Percentiles rank a stretch among this genome's conserved stretches.
Conservation (phyloP, 2,113 vertebrate species). For the Petrocephalus microphthalmus region DNA sequence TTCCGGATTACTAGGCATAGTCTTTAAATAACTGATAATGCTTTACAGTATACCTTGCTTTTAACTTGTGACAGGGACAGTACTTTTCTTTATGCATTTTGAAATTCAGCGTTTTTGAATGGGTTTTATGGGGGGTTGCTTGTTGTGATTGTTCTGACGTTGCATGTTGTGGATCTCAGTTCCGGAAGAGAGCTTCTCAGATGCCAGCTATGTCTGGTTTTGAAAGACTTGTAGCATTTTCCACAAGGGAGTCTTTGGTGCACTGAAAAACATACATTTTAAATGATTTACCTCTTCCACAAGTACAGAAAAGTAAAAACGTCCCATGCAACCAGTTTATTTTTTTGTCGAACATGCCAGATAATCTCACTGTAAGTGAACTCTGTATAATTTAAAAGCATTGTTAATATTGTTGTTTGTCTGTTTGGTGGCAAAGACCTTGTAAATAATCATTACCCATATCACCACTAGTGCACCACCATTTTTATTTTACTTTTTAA, state of each 20-base stretch:
- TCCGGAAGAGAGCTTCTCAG: neutral
- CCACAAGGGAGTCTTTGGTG: neutral
- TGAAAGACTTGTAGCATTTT: neutral
- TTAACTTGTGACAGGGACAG: conserved; percentile 13
- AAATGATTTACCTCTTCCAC: neutral
- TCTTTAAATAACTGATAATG: conserved; percentile 68
- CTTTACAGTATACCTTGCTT: conserved; percentile 62
- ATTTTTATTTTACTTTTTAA: neutral
- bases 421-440: neutral
- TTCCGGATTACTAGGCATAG: conserved; percentile 63
- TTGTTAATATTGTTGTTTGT: neutral
- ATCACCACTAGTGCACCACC: neutral
- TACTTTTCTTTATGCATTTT: neutral
- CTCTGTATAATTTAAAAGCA: neutral
- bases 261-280: neutral
- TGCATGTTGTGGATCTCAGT: neutral
- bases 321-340: neutral
- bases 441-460: neutral
- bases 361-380: neutral
- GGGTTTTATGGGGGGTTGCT: neutral
- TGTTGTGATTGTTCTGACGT: neutral
- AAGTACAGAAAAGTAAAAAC: neutral
- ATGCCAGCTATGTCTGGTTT: neutral
- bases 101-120: neutral
- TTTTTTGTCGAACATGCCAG: neutral